A percentile compares a stretch with the other conserved stretches of the same genome.
Evolutionary conservation across 2,888 invertebrate genomes (phyloP).

Genomic region (Stenodera caucasica): DNA sequence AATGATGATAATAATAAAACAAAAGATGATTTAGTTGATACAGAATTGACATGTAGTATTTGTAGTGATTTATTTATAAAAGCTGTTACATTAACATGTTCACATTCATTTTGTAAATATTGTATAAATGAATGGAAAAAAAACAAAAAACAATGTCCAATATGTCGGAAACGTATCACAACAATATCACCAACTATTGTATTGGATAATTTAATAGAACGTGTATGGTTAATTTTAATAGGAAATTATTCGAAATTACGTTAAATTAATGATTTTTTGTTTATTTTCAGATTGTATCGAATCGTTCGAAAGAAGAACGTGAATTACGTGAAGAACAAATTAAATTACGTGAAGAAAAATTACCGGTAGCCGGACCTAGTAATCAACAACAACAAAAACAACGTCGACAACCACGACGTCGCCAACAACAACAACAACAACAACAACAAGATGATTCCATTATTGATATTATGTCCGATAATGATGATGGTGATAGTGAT

Average conservation of each 20-base stretch:
- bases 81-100: slow-evolving; percentile 71
- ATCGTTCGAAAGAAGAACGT: slow-evolving; percentile 59
- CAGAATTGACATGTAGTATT: slow-evolving; percentile 74
- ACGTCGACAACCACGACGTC: slow-evolving; percentile 12
- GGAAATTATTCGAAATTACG: too few relatives aligned
- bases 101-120: slow-evolving; percentile 73
- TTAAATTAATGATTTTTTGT: slow-evolving; percentile 57
- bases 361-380: not conserved
- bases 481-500: slow-evolving; percentile 4
- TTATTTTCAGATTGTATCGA: slow-evolving; percentile 66
- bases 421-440: slow-evolving; percentile 4
- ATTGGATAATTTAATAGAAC: slow-evolving; percentile 73
- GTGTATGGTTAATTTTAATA: not conserved
- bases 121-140: slow-evolving; percentile 73
- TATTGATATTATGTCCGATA: not conserved
- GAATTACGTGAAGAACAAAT: not conserved
- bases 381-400: not conserved
- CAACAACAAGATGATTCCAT: not conserved
- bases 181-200: slow-evolving; percentile 65
- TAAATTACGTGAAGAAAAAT: not conserved
- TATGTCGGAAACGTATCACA: slow-evolving; percentile 61
- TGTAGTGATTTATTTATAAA: slow-evolving; percentile 74
- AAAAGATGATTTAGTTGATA: slow-evolving; percentile 57
- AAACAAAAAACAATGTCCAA: slow-evolving; percentile 71
- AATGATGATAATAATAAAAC: not conserved